Percentiles rank a stretch among this genome's conserved stretches.
phyloP scores from a whole-genome alignment of 2,797 vertebrate species.

The Spondyliosoma cantharus region DNA sequence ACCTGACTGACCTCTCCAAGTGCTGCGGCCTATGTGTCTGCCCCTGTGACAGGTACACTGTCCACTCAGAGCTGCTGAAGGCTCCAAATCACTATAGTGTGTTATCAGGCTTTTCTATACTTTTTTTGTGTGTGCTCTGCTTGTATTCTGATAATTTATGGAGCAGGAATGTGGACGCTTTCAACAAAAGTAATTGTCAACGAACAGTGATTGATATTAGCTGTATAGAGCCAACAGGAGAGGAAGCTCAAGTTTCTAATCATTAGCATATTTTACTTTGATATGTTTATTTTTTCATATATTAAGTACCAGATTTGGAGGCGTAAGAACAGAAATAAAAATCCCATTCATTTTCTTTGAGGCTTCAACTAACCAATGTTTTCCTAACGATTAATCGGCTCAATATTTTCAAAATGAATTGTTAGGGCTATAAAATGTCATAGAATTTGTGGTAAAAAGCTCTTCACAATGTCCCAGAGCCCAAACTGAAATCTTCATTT shows the following conservation, averaged over 20 bases:
- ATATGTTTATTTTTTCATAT: background rate
- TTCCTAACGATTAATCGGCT: too few species aligned
- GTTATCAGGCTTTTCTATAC: background rate
- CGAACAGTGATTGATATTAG: background rate
- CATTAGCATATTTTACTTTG: background rate
- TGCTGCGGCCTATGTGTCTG: slow-evolving; percentile 97
- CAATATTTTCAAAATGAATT: too few species aligned
- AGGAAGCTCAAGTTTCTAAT: background rate
- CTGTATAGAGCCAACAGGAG: background rate
- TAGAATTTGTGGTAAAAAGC: too few species aligned
- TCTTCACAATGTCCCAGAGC: too few species aligned
- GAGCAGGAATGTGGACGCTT: background rate
- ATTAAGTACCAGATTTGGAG: background rate
- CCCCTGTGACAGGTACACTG: slow-evolving; percentile 91
- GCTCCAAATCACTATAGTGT: slow-evolving; percentile 10
- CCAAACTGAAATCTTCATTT: too few species aligned
- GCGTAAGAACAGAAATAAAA: background rate
- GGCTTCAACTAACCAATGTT: too few species aligned
- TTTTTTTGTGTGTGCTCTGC: background rate
- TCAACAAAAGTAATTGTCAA: background rate
- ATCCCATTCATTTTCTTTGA: too few species aligned
- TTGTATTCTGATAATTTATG: background rate
- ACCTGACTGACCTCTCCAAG: slow-evolving; percentile 95
- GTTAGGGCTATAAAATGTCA: too few species aligned
- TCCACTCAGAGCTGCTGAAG: background rate